Conservation (phyloP, 2,888 invertebrate species). For the Cistogaster globosa region DNA sequence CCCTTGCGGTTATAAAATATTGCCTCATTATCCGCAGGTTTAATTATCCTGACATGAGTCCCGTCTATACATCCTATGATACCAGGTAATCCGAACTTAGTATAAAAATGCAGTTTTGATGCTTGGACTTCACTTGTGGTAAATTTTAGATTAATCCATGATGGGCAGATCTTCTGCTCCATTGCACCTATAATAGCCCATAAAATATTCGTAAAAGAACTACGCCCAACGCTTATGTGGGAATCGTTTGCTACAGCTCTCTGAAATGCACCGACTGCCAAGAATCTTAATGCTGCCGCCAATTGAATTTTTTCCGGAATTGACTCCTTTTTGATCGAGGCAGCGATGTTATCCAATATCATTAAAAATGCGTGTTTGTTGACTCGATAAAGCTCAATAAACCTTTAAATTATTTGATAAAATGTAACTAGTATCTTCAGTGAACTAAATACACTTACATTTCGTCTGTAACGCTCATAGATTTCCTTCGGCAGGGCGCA, state of each 20-base stretch:
- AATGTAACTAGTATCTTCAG: neutral
- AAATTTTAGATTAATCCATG: neutral
- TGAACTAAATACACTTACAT: no score
- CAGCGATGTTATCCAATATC: neutral
- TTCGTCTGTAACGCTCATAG: no score
- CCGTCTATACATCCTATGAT: constrained; percentile 6
- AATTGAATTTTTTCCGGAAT: constrained; percentile 15
- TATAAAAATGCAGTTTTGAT: neutral
- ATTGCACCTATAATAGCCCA: constrained; percentile 4
- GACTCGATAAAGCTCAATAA: neutral
- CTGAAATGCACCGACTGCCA: constrained; percentile 12
- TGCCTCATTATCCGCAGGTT: neutral
- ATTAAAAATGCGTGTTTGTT: constrained; percentile 8
- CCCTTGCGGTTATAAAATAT: neutral
- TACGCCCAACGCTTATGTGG: neutral
- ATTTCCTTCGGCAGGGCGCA: no score
- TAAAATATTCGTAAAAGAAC: constrained; percentile 4
- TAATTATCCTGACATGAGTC: constrained; percentile 3
- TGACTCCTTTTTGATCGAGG: neutral
- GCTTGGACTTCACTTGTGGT: neutral
- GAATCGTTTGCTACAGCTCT: constrained; percentile 2
- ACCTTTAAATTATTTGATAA: neutral
- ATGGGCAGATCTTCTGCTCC: neutral
- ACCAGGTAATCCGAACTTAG: neutral
- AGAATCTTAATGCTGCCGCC: constrained; percentile 23